Conservation (phyloP, 2,113 vertebrate genomes). For the Embiotoca jacksoni region DNA sequence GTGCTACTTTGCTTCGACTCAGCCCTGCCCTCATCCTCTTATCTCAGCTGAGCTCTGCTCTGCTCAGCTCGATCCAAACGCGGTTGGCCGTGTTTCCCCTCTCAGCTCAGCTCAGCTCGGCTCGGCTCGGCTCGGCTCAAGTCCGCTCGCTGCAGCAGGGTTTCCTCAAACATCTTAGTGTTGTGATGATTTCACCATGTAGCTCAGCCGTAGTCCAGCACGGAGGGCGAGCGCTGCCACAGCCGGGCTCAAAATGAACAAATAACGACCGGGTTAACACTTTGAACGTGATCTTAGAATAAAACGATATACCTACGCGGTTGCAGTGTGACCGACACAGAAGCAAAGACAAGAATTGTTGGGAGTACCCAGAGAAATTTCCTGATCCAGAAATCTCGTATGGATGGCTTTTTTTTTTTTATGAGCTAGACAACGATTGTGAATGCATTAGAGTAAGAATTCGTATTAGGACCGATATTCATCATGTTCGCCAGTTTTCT, state of each 20-base stretch:
- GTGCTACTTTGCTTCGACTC: conserved; percentile 40
- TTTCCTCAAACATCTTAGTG: conserved; percentile 16
- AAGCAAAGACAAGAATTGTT: conserved; percentile 22
- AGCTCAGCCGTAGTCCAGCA: neutral
- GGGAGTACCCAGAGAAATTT: conserved; percentile 50
- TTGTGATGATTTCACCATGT: conserved; percentile 27
- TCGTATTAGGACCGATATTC: neutral
- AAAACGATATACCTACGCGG: neutral
- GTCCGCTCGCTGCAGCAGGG: neutral
- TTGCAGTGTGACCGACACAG: neutral
- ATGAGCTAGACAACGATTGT: conserved; percentile 7
- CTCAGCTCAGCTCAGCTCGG: conserved; percentile 10
- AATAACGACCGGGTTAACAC: neutral
- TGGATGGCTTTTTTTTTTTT: conserved; percentile 20
- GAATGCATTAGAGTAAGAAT: neutral
- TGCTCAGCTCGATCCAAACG: conserved; percentile 35
- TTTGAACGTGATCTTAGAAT: conserved; percentile 2
- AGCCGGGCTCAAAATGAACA: neutral
- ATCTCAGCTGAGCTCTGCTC: conserved; percentile 39
- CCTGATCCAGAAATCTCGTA: conserved; percentile 47
- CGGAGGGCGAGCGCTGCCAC: neutral
- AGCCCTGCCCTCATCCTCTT: conserved; percentile 31
- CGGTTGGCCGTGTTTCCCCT: conserved; percentile 4
- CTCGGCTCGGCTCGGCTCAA: conserved; percentile 7
- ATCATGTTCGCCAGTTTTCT: conserved; percentile 1